A percentile compares a stretch with the other conserved stretches of the same genome.
Conservation (phyloP, 37 sponge, comb jelly and placozoan species). For the Haliclona indistincta region DNA sequence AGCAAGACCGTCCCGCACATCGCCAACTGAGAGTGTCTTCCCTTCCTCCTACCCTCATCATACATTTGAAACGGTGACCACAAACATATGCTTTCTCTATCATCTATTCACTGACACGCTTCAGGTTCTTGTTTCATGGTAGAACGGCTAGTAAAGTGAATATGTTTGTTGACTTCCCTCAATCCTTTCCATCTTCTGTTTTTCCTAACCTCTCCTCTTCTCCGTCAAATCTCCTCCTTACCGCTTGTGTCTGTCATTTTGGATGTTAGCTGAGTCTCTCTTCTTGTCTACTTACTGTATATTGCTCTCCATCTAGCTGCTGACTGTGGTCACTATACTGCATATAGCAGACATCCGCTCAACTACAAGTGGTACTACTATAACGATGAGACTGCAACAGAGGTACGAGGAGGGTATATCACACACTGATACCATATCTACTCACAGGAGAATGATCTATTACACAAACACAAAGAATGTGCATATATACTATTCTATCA, state of each 20-base stretch:
- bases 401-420: conserved; percentile 13
- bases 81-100: background rate
- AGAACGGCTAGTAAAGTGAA: conserved; percentile 68
- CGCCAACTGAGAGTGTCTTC: conserved; percentile 21
- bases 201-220: background rate
- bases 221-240: conserved; percentile 18
- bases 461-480: conserved; percentile 33
- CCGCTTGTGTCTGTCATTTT: conserved; percentile 70
- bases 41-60: conserved; percentile 58
- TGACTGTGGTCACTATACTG: conserved; percentile 72
- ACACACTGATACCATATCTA: background rate
- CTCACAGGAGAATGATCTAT: conserved; percentile 14
- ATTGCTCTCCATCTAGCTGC: conserved; percentile 27
- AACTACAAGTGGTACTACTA: conserved; percentile 60
- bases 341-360: conserved; percentile 39
- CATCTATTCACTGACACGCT: background rate
- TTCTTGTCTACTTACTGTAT: background rate
- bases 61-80: conserved; percentile 73
- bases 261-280: conserved; percentile 47
- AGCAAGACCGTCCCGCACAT: conserved; percentile 25
- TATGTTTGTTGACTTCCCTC: conserved; percentile 47
- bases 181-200: conserved; percentile 19
- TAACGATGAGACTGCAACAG: conserved; percentile 65
- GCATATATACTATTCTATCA: conserved; percentile 67
- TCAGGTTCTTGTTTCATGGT: conserved; percentile 67